Conservation (phyloP, 1,140 invertebrate species). For the Drosophila pachea region DNA sequence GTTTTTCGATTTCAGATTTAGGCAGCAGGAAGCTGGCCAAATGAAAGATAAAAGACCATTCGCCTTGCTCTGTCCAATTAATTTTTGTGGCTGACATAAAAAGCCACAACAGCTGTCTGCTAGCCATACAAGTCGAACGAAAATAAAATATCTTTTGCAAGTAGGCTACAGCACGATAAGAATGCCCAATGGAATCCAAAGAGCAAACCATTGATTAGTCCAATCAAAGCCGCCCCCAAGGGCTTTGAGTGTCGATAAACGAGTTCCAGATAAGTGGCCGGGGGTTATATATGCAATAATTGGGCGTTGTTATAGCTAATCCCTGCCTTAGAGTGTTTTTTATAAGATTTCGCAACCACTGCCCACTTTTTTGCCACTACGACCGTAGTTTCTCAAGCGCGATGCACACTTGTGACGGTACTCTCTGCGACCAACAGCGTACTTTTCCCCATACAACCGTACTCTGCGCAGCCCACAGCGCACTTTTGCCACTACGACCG, state of each 20-base stretch:
- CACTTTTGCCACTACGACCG: slow-evolving; percentile 12
- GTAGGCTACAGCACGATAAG: slow-evolving; percentile 20
- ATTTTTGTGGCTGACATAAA: slow-evolving; percentile 9
- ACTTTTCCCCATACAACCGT: not conserved
- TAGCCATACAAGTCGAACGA: not conserved
- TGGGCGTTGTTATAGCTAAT: slow-evolving; percentile 11
- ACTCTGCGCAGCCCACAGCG: not conserved
- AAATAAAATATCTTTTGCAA: slow-evolving; percentile 1
- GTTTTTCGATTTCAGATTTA: slow-evolving; percentile 18
- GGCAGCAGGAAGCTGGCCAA: slow-evolving; percentile 18
- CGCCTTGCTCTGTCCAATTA: slow-evolving; percentile 21
- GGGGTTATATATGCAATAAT: not conserved
- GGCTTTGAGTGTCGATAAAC: slow-evolving; percentile 15
- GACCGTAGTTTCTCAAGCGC: not conserved
- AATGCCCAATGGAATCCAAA: slow-evolving; percentile 1
- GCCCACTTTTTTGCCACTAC: slow-evolving; percentile 12
- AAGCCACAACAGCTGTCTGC: slow-evolving; percentile 11
- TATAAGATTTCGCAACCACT: not conserved
- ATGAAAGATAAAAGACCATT: slow-evolving; percentile 16
- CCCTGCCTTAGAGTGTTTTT: slow-evolving; percentile 10
- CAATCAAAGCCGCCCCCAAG: slow-evolving; percentile 3
- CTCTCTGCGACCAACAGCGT: not conserved
- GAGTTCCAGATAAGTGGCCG: slow-evolving; percentile 9
- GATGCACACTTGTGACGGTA: not conserved
- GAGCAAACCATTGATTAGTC: slow-evolving; percentile 1